Evolutionary conservation across 2,113 vertebrate species (phyloP).

Genomic region (Myotis brandtii): DNA sequence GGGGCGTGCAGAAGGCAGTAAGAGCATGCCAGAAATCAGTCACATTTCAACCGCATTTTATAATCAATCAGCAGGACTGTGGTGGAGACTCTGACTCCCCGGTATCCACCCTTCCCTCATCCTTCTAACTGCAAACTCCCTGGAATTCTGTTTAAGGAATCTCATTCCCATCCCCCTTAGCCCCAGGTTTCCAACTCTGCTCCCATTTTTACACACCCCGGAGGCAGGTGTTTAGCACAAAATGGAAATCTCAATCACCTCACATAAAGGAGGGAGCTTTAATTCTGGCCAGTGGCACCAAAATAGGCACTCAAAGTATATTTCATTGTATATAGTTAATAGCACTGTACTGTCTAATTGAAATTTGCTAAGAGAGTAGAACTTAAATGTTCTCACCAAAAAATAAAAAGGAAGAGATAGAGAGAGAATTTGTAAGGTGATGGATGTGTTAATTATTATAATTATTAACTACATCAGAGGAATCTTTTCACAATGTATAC

Average conservation of each 20-base stretch:
- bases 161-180: not conserved
- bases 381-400: not conserved
- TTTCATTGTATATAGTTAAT: not conserved
- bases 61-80: not conserved
- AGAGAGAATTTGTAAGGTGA: not conserved
- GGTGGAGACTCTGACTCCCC: not conserved
- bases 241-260: not conserved
- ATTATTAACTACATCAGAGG: not conserved
- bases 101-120: not conserved
- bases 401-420: not conserved
- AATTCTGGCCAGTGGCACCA: not conserved
- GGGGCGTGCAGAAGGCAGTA: not conserved
- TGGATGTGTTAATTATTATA: not conserved
- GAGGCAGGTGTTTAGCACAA: not conserved
- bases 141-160: not conserved
- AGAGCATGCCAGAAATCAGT: not conserved
- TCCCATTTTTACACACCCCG: not conserved
- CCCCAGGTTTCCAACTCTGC: not conserved
- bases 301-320: not conserved
- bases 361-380: not conserved
- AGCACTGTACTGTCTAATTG: not conserved
- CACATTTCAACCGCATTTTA: conserved; percentile 14
- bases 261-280: not conserved
- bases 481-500: not conserved
- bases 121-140: not conserved